Conservation (phyloP, 1,140 invertebrate species). For the Orussus abietinus region DNA sequence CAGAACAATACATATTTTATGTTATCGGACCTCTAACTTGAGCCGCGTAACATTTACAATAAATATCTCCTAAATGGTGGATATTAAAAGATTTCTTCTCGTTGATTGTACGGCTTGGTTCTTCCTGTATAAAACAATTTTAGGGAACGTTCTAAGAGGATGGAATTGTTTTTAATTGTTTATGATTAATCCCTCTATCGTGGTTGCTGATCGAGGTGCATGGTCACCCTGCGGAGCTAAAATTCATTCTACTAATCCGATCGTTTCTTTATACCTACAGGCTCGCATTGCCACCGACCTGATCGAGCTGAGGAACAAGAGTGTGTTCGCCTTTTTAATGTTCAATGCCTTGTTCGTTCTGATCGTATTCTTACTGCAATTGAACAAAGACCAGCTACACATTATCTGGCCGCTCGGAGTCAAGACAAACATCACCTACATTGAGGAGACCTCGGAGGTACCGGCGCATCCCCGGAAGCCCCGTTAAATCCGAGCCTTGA, state of each 20-base stretch:
- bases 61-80: no score
- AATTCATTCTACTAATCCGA: conserved; percentile 25
- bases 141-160: background rate
- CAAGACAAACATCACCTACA: conserved; percentile 91
- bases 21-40: no score
- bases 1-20: no score
- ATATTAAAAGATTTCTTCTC: no score
- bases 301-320: conserved; percentile 91
- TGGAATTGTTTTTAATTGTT: background rate
- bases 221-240: conserved; percentile 20
- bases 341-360: conserved; percentile 98
- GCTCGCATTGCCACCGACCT: conserved; percentile 82
- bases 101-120: no score
- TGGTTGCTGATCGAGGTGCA: background rate
- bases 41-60: no score
- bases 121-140: no score
- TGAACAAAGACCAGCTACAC: conserved; percentile 95
- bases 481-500: conserved; percentile 10
- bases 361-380: conserved; percentile 96
- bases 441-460: conserved; percentile 86
- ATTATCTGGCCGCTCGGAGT: conserved; percentile 91
- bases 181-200: background rate
- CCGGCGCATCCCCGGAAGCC: conserved; percentile 20
- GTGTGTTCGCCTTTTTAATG: conserved; percentile 98
- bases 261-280: conserved; percentile 55